Evolutionary conservation across 2,797 vertebrate species (phyloP).

Genomic region (Limnodromus scolopaceus): DNA sequence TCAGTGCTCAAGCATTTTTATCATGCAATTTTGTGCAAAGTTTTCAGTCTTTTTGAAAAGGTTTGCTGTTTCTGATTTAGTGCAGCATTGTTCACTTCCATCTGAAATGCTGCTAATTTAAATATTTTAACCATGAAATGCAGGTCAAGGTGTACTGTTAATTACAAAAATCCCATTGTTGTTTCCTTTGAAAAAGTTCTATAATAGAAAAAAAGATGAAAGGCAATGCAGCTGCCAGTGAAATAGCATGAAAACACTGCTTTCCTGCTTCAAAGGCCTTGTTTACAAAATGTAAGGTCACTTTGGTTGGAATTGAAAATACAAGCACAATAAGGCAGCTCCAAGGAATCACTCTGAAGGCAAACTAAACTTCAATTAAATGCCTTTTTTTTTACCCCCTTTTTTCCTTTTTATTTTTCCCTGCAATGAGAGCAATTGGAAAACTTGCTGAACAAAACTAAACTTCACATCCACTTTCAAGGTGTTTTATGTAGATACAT

Average conservation of each 20-base stretch:
- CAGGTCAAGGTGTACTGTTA: conserved; percentile 32
- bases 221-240: neutral
- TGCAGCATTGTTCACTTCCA: neutral
- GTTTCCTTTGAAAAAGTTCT: conserved; percentile 19
- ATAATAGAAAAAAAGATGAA: conserved; percentile 17
- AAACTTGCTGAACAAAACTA: neutral
- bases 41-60: neutral
- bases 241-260: neutral
- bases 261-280: conserved; percentile 36
- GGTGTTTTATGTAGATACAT: conserved; percentile 3
- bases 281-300: conserved; percentile 44
- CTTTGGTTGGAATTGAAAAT: conserved; percentile 12
- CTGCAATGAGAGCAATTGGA: neutral
- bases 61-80: neutral
- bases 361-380: conserved; percentile 14
- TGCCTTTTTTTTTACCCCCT: neutral
- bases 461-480: neutral
- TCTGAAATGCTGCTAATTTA: conserved; percentile 10
- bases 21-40: neutral
- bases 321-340: neutral
- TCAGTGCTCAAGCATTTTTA: neutral
- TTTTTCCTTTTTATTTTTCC: fast-evolving
- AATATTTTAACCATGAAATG: conserved; percentile 22
- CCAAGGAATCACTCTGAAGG: conserved; percentile 11
- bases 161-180: conserved; percentile 35